These are phyloP conservation scores for Alaudala cheleensis DNA, from an alignment of 2,113 vertebrate genomes.

Conservation along the genomic window DNA sequence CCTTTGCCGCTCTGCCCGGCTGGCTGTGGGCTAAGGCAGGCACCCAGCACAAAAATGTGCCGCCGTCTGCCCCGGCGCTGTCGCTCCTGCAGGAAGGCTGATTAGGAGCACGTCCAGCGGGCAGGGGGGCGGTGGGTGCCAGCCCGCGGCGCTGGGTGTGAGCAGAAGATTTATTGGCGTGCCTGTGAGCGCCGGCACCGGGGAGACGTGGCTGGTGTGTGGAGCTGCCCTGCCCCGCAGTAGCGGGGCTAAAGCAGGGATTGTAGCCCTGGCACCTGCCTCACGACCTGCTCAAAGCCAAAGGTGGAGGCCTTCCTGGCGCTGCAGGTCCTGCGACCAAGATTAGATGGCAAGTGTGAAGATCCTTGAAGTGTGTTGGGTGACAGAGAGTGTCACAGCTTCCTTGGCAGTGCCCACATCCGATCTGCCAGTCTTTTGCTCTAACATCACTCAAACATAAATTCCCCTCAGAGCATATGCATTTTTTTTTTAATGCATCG, in stretches of 20 bases:
- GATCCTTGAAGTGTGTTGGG: rapidly evolving
- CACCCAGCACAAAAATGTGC: constrained; percentile 19
- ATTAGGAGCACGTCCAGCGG: constrained; percentile 44
- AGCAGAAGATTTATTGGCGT: neutral
- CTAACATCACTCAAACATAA: neutral
- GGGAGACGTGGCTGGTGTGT: no score
- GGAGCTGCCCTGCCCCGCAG: neutral
- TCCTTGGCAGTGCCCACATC: neutral
- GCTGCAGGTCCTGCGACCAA: neutral
- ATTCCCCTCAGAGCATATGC: neutral
- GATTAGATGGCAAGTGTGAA: rapidly evolving
- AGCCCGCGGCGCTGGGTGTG: neutral
- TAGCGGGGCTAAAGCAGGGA: neutral
- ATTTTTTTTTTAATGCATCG: neutral
- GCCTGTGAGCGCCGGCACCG: neutral
- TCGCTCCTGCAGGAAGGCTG: constrained; percentile 73
- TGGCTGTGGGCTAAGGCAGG: constrained; percentile 7
- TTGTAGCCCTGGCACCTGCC: neutral
- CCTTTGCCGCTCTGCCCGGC: constrained; percentile 25
- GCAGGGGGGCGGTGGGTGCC: constrained; percentile 13
- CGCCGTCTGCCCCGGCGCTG: neutral
- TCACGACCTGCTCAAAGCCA: neutral
- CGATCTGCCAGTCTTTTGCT: neutral
- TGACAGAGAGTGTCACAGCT: neutral
- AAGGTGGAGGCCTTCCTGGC: neutral